Conservation (phyloP, 2,888 invertebrate species). For the Tipula vernalis region DNA sequence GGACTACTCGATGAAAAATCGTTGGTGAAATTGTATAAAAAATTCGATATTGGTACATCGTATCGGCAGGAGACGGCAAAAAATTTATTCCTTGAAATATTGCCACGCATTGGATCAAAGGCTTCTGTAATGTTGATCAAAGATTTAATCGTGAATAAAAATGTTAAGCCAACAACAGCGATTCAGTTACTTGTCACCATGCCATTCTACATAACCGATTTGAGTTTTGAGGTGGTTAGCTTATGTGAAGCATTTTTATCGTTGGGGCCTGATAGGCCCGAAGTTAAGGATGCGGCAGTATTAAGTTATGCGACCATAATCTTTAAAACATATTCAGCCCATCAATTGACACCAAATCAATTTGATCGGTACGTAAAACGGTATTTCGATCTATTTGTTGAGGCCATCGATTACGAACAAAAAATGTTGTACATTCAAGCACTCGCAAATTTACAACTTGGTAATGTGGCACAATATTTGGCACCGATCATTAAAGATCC, state of each 20-base stretch:
- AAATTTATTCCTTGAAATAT: conserved; percentile 57
- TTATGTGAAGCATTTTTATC: conserved; percentile 42
- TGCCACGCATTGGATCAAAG: conserved; percentile 55
- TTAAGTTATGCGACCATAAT: conserved; percentile 56
- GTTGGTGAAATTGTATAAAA: conserved; percentile 38
- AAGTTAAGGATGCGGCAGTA: conserved; percentile 53
- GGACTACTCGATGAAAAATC: conserved; percentile 33
- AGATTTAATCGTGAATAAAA: conserved; percentile 46
- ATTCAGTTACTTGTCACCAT: conserved; percentile 52
- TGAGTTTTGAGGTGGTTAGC: conserved; percentile 39
- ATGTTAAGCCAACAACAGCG: conserved; percentile 51
- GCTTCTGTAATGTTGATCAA: conserved; percentile 51
- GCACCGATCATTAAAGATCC: conserved; percentile 38
- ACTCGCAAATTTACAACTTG: conserved; percentile 49
- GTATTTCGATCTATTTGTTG: conserved; percentile 57
- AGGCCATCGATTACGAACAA: conserved; percentile 50
- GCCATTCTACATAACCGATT: conserved; percentile 55
- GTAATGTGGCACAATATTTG: conserved; percentile 41
- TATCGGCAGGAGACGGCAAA: conserved; percentile 61
- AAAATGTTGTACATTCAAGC: conserved; percentile 61
- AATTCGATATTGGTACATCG: conserved; percentile 53
- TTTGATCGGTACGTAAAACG: conserved; percentile 58
- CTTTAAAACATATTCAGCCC: conserved; percentile 44
- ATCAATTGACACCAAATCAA: conserved; percentile 45
- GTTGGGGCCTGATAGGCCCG: conserved; percentile 35